phyloP scores from a whole-genome alignment of 2,113 vertebrate genomes.

The Fulmarus glacialis region DNA sequence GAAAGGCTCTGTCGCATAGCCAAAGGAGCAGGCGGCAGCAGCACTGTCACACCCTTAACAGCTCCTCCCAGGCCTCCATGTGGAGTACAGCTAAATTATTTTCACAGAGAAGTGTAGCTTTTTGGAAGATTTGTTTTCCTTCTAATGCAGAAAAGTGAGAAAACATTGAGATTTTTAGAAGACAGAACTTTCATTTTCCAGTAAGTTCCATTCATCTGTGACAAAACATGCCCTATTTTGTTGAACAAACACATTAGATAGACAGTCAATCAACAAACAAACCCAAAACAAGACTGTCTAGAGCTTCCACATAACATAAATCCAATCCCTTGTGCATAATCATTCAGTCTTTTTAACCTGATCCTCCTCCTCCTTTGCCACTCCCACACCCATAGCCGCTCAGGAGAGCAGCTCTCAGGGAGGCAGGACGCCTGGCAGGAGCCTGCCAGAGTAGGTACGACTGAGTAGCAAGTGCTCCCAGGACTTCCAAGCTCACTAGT shows the following conservation, averaged over 20 bases:
- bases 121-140: not conserved
- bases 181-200: not conserved
- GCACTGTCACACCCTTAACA: not conserved
- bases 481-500: not conserved
- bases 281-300: not conserved
- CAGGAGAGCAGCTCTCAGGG: not conserved
- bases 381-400: not conserved
- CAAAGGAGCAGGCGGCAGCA: not conserved
- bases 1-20: not conserved
- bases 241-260: not conserved
- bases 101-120: not conserved
- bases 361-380: not conserved
- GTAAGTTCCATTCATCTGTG: not conserved
- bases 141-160: not conserved
- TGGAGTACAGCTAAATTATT: not conserved
- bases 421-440: not conserved
- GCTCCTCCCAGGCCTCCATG: not conserved
- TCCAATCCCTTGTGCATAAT: not conserved
- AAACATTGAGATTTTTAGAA: not conserved
- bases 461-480: not conserved
- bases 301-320: not conserved
- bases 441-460: fast-evolving
- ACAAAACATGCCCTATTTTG: not conserved
- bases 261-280: not conserved
- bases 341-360: not conserved